phyloP scores from a whole-genome alignment of 1,140 invertebrate species.

The Spodoptera litura region DNA sequence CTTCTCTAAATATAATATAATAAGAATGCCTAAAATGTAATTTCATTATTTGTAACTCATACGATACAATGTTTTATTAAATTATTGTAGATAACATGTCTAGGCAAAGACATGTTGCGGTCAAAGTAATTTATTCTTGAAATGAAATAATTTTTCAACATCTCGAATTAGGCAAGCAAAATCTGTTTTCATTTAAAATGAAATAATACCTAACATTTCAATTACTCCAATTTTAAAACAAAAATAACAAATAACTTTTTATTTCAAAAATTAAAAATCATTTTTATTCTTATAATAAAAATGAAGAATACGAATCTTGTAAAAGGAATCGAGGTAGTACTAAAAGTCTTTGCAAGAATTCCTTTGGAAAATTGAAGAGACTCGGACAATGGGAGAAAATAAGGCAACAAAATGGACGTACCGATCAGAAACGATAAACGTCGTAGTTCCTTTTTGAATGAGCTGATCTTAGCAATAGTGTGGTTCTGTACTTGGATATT shows the following conservation, averaged over 20 bases:
- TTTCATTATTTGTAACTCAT: too few species aligned
- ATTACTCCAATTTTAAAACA: background rate
- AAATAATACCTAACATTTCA: too few species aligned
- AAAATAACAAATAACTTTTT: background rate
- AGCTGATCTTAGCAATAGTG: constrained; percentile 13
- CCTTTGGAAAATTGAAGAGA: constrained; percentile 34
- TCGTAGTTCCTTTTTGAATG: constrained; percentile 5
- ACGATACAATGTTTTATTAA: too few species aligned
- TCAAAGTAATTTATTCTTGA: too few species aligned
- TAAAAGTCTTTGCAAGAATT: constrained; percentile 6
- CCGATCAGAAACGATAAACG: constrained; percentile 19
- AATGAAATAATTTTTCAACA: too few species aligned
- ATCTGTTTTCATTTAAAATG: too few species aligned
- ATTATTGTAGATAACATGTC: too few species aligned
- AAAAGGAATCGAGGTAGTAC: background rate
- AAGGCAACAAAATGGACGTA: constrained; percentile 24
- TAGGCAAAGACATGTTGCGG: too few species aligned
- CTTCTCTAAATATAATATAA: too few species aligned
- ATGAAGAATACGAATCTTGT: background rate
- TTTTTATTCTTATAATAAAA: background rate
- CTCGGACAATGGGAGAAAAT: constrained; percentile 28
- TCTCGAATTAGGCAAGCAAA: too few species aligned
- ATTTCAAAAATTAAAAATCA: too few species aligned
- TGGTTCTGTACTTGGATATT: background rate
- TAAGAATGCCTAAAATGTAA: too few species aligned